phyloP scores from a whole-genome alignment of 1,140 invertebrate genomes.

The Cotesia glomerata region DNA sequence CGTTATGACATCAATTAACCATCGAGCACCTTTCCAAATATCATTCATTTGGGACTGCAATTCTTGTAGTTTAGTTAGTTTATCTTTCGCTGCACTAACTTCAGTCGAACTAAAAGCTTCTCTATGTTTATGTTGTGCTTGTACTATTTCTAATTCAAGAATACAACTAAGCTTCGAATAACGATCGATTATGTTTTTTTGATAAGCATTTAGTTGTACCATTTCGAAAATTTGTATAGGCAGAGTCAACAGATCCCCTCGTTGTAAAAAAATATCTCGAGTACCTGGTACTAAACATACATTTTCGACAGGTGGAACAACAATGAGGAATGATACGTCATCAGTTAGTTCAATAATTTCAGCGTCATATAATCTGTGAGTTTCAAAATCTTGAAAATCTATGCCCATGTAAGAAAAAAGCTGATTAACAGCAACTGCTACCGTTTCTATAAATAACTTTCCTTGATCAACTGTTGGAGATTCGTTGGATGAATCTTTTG shows the following conservation, averaged over 20 bases:
- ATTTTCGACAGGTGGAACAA: constrained; percentile 87
- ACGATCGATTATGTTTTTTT: constrained; percentile 82
- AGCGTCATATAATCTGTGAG: constrained; percentile 84
- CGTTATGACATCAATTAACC: constrained; percentile 93
- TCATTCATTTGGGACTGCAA: constrained; percentile 81
- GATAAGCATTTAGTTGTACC: constrained; percentile 91
- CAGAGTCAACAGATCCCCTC: constrained; percentile 80
- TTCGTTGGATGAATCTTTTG: constrained; percentile 62
- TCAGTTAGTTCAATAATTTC: constrained; percentile 90
- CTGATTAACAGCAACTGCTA: constrained; percentile 73
- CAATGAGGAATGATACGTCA: constrained; percentile 87
- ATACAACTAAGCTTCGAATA: constrained; percentile 92
- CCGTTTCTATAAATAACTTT: constrained; percentile 77
- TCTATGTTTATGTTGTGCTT: constrained; percentile 89
- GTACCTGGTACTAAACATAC: constrained; percentile 91
- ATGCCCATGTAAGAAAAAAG: constrained; percentile 84
- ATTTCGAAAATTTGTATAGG: constrained; percentile 93
- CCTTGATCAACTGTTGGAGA: constrained; percentile 74
- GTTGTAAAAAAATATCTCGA: constrained; percentile 78
- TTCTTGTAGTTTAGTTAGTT: constrained; percentile 80
- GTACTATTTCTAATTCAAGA: constrained; percentile 87
- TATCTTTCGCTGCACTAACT: constrained; percentile 82
- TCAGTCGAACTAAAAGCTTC: constrained; percentile 93
- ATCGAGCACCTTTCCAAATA: constrained; percentile 91
- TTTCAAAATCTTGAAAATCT: constrained; percentile 68